Base-by-base conservation (phyloP, 2,888 invertebrate species). In the Campoplex capitator region DNA sequence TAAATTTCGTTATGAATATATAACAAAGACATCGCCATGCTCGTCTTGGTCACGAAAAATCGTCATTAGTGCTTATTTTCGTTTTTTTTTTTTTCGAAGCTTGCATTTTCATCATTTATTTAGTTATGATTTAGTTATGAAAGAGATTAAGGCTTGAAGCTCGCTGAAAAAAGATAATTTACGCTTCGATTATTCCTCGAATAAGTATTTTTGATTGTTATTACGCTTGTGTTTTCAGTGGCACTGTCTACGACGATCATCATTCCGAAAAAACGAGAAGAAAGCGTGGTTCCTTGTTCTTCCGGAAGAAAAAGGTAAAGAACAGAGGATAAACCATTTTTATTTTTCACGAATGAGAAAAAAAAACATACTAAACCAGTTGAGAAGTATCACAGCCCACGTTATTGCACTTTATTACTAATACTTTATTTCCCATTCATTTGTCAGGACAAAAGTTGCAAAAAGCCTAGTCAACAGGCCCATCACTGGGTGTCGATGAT, bases 261-360 rank as follows among this genome's bases (percentile, higher is more conserved):
- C 97, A 97, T 93, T 96, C 97, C 32, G 98, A 98, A 92, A 98
- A 98, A 93, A 94, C 93, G 68, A 95, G 98, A 91, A 96, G 98
- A 90, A 98, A 98, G 95, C 95, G 98, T 76, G 98, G 98, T 80
- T 98, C 98, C 90, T 95, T 98, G 85, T 98, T 98, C 96, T 98
- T 98, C 94, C 96, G 98, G 89, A 98, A 98, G 95, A 98, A 98
- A 95, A 98, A 98, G 96, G 98, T 96, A 93, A 89, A 89, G 80
- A n/a, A 73, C 89, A 76, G 38, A 67, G 42, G 7, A 42, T 42
- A 6, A 42, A 8, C 42, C 7, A 35, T 32, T 2, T 6, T 18
- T 51, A 23, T 28, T 51, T 48, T n/a, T 32, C 28, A 28, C 16
- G 32, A 32, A 62, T 16, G 28, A 13, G 32, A 62, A 18, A 13